Evolutionary conservation across 1,140 invertebrate species (phyloP).

Genomic region (Episyrphus balteatus): DNA sequence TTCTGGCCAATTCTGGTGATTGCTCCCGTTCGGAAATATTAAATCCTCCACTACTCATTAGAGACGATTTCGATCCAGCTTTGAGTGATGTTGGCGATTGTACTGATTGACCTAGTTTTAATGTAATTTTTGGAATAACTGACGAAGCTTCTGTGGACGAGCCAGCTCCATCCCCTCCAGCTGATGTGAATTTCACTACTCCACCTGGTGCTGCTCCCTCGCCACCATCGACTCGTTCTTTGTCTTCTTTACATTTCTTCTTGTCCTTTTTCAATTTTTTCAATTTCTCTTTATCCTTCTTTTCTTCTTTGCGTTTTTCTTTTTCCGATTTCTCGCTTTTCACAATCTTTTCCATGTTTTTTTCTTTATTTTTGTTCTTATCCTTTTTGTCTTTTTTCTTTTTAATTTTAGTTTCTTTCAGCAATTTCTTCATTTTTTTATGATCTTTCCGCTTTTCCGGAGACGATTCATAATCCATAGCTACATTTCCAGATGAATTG

Average conservation of each 20-base stretch:
- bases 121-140: constrained; percentile 64
- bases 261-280: constrained; percentile 48
- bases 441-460: constrained; percentile 51
- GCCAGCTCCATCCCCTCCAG: background rate
- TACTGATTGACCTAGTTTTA: constrained; percentile 51
- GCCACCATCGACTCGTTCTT: no score
- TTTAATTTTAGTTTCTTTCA: constrained; percentile 55
- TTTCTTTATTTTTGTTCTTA: constrained; percentile 47
- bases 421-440: constrained; percentile 59
- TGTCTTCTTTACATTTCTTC: constrained; percentile 42
- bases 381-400: constrained; percentile 71
- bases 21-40: constrained; percentile 42
- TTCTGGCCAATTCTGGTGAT: constrained; percentile 68
- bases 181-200: background rate
- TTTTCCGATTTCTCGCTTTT: constrained; percentile 40
- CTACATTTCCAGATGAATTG: no score
- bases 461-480: no score
- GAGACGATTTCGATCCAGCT: background rate
- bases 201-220: constrained; percentile 45
- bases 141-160: constrained; percentile 11
- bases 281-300: constrained; percentile 49
- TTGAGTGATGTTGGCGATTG: constrained; percentile 11
- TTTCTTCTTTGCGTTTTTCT: constrained; percentile 43
- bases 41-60: background rate
- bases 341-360: constrained; percentile 41